Percentiles rank a stretch among this genome's conserved stretches.
Evolutionary conservation across 1,140 invertebrate genomes (phyloP).

Genomic region (Drosophila fuyamai): DNA sequence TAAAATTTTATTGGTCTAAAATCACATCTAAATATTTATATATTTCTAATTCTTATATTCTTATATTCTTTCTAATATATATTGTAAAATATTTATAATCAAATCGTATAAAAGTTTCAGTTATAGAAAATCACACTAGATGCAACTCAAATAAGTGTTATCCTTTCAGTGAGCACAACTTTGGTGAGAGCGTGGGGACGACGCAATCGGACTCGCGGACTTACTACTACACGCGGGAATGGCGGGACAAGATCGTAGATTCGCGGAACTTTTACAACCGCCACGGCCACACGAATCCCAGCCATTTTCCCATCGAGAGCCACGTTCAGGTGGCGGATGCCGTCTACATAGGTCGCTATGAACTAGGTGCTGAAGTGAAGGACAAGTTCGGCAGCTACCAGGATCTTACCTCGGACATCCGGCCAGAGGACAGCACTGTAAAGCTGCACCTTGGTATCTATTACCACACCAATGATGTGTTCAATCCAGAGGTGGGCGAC

Average conservation of each 20-base stretch:
- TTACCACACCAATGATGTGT: conserved; percentile 93
- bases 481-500: conserved; percentile 92
- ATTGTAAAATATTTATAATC: too few relatives aligned
- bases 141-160: background rate
- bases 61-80: too few relatives aligned
- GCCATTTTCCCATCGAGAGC: conserved; percentile 88
- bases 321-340: conserved; percentile 87
- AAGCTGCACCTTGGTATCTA: conserved; percentile 94
- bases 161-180: conserved; percentile 71
- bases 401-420: conserved; percentile 92
- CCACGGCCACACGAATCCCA: conserved; percentile 92
- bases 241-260: conserved; percentile 92
- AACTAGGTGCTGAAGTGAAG: conserved; percentile 88
- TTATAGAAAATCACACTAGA: background rate
- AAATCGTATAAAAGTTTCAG: too few relatives aligned
- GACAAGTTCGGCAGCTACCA: conserved; percentile 91
- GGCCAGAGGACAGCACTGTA: conserved; percentile 91
- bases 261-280: conserved; percentile 90
- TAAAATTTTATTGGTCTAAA: too few relatives aligned
- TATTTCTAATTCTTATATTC: too few relatives aligned
- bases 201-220: conserved; percentile 85
- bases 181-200: conserved; percentile 70
- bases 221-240: conserved; percentile 92
- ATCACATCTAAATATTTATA: too few relatives aligned
- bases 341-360: conserved; percentile 86